Base-by-base conservation (phyloP, 2,113 vertebrate species). In the Misgurnus mizolepis region DNA sequence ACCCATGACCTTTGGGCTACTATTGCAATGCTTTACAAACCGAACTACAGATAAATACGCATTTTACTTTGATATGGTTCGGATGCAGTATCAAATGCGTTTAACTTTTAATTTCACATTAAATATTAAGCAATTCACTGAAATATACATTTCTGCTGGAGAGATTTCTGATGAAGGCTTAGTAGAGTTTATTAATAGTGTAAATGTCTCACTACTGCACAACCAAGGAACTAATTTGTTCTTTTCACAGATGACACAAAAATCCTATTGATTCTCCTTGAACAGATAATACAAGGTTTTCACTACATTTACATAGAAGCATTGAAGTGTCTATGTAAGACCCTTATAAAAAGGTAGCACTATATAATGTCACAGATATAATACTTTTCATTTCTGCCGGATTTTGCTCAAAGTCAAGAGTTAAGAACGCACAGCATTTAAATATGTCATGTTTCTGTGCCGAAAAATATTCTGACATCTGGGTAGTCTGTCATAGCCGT, bases 391-490 rank as follows among this genome's bases (percentile, higher is more conserved):
- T 60, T 69, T 60, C 39, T 18, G 6, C 5, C 11, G 17, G 34
- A 18, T 71, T 56, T 53, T 70, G 34, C 41, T 45, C 45, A 49
- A 8, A 0, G 55, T 18, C 55, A 58, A 67, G n/a, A 27, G 67
- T 72, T 58, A 3, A 4, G 34, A 58, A 53, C 50, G 10, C 49
- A n/a, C 15, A 7, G 55, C 14, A n/a, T 58, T 73, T 60, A 58
- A 43, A 60, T 60, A 60, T 43, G 55, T 18, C 39, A 22, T 17
- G 55, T 40, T 60, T 60, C 17, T 43, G 40, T 43, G 70, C n/a
- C 55, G 60, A 45, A 34, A 34, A 73, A 41, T 73, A 73, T 73
- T 73, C n/a, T 45, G n/a, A 74, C 71, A 74, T 74, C 71, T 74
- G 40, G 40, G 71, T 60, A 74, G 71, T 61, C 71, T 74, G 40